These are phyloP conservation scores for Corapipo altera DNA, from an alignment of 2,113 vertebrate species.

Conservation along the genomic window DNA sequence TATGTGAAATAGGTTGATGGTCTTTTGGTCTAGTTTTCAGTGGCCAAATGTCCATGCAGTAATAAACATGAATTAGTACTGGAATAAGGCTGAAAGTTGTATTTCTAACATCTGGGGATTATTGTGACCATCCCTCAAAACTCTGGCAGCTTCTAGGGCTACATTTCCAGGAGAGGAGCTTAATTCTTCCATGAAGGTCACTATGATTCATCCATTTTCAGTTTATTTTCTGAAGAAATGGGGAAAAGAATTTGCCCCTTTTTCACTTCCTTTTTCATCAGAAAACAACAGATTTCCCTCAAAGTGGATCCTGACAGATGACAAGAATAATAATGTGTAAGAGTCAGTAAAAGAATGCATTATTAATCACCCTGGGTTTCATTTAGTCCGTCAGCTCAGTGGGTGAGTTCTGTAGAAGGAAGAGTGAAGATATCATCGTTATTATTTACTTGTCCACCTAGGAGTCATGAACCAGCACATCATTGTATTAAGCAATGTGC, in stretches of 20 bases:
- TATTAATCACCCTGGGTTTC: slow-evolving; percentile 63
- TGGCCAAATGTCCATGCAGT: neutral
- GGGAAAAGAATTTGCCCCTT: slow-evolving; percentile 1
- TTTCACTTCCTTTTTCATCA: slow-evolving; percentile 32
- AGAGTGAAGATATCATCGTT: slow-evolving; percentile 56
- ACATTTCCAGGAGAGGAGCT: neutral
- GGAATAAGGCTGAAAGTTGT: neutral
- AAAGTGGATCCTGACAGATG: slow-evolving; percentile 66
- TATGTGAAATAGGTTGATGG: neutral
- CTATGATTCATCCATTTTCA: slow-evolving; percentile 15
- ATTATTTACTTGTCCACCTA: slow-evolving; percentile 57
- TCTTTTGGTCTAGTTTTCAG: neutral
- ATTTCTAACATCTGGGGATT: neutral
- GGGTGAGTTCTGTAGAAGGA: slow-evolving; percentile 51
- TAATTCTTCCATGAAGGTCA: neutral
- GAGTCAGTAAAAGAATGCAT: slow-evolving; percentile 67
- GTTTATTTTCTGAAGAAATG: slow-evolving; percentile 5
- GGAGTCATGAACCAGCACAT: slow-evolving; percentile 36
- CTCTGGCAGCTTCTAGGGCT: neutral
- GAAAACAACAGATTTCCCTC: slow-evolving; percentile 63
- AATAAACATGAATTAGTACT: neutral
- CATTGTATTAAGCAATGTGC: slow-evolving; percentile 26
- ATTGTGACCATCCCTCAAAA: neutral
- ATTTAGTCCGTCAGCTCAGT: slow-evolving; percentile 54
- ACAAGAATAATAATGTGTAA: slow-evolving; percentile 70